Conservation (phyloP, 1,140 invertebrate species). For the Neelides sp. region DNA sequence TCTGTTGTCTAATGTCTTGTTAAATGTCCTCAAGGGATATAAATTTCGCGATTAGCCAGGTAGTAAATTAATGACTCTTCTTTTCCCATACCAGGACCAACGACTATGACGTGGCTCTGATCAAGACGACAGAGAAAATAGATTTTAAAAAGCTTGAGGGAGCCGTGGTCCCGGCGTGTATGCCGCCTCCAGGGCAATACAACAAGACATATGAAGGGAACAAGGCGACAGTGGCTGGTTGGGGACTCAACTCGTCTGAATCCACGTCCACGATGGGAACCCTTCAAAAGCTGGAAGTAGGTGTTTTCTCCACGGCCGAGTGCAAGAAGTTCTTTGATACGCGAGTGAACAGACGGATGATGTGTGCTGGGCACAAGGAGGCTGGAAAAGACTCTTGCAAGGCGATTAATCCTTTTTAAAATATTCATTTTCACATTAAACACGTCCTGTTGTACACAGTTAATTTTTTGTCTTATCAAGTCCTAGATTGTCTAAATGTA, state of each 20-base stretch:
- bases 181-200: constrained; percentile 15
- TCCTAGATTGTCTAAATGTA: background rate
- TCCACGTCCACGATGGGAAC: constrained; percentile 11
- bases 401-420: constrained; percentile 5
- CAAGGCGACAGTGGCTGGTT: constrained; percentile 10
- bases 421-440: background rate
- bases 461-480: background rate
- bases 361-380: constrained; percentile 28
- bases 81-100: constrained; percentile 17
- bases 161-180: constrained; percentile 17
- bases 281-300: constrained; percentile 26
- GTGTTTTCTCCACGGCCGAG: constrained; percentile 6
- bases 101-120: constrained; percentile 23
- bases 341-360: constrained; percentile 20
- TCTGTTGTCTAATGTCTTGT: background rate
- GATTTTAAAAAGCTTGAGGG: constrained; percentile 11
- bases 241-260: constrained; percentile 12
- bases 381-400: constrained; percentile 27
- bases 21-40: background rate
- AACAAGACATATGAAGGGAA: constrained; percentile 10
- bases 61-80: background rate
- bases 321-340: constrained; percentile 19
- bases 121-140: constrained; percentile 13
- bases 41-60: background rate
- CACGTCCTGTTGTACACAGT: background rate